Base-by-base conservation (phyloP, 2,797 vertebrate species). In the Sebastes kiyomatsui region DNA sequence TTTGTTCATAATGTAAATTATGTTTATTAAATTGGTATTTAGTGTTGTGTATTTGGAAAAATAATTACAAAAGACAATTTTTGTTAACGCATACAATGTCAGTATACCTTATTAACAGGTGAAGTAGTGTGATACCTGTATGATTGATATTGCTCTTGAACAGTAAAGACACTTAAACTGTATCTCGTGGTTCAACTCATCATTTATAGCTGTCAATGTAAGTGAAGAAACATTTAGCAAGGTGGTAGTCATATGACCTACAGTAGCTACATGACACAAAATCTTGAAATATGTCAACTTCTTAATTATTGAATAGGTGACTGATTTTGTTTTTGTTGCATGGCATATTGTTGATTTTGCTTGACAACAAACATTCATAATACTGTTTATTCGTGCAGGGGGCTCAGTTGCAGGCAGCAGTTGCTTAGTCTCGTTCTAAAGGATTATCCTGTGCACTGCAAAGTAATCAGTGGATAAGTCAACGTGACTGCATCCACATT, bases 381-480 rank as follows among this genome's bases (percentile, higher is more conserved):
- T 75, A 74, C 77, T 81, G 77, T 87, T 81, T 79, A 75, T 81
- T 72, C 6, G 28, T 66, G 56, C 60, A 60, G 46, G 56, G 56
- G 85, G 88, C 88, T 92, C 92, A 90, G 74, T 93, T 86, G 88
- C 90, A 91, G 78, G 81, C 88, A 90, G 87, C 87, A 88, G 87
- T 94, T 90, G 92, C 88, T 95, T 92, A 93, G 92, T 92, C 90
- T 93, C 85, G 89, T 90, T 88, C 86, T 79, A 81, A 90, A 84
- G 93, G 94, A 95, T 95, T 94, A 95, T 92, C 93, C 89, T 77
- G 75, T 87, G 86, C 85, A 66, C 87, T 93, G 86, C 88, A 89
- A 87, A 92, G 92, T 95, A 94, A 94, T 94, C 92, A 94, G 84
- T 80, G 88, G 93, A 94, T 94, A 93, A 93, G 81, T 87, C 92